Evolutionary conservation across 2,797 vertebrate genomes (phyloP).

Genomic region (Holocentrus rufus): DNA sequence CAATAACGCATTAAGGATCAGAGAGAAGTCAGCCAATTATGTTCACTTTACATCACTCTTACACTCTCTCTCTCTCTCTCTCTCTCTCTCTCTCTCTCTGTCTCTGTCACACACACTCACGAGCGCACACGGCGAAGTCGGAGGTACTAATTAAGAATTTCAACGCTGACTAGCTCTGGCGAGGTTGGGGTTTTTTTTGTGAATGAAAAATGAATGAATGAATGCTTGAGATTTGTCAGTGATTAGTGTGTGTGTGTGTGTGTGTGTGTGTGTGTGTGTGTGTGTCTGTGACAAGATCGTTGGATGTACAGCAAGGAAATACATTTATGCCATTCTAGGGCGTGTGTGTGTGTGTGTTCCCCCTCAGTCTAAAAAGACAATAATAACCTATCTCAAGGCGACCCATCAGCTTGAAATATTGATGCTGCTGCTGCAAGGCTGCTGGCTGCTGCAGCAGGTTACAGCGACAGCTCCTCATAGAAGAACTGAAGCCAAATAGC

Average conservation of each 20-base stretch:
- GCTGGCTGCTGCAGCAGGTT: conserved; percentile 52
- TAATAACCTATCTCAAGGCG: conserved; percentile 63
- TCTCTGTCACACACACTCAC: conserved; percentile 4
- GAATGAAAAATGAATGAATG: conserved; percentile 28
- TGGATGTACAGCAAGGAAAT: neutral
- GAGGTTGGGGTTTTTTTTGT: conserved; percentile 30
- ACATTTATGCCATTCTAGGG: too few relatives aligned
- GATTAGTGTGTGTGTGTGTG: neutral
- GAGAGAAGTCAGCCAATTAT: conserved; percentile 71
- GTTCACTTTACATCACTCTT: conserved; percentile 7
- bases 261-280: neutral
- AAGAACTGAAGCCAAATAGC: conserved; percentile 8
- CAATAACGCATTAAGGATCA: conserved; percentile 75
- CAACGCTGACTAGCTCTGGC: conserved; percentile 35
- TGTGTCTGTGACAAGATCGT: neutral
- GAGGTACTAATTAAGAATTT: conserved; percentile 51
- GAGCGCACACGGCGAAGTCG: conserved; percentile 26
- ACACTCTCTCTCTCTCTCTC: neutral
- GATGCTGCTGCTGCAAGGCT: conserved; percentile 55
- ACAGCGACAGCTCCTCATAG: conserved; percentile 46
- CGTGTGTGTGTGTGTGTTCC: neutral
- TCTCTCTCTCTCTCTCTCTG: neutral
- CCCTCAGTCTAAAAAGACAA: conserved; percentile 36
- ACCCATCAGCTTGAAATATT: conserved; percentile 71
- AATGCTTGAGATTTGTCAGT: neutral